phyloP scores from a whole-genome alignment of 2,113 vertebrate genomes.

The Protobothrops mucrosquamatus region DNA sequence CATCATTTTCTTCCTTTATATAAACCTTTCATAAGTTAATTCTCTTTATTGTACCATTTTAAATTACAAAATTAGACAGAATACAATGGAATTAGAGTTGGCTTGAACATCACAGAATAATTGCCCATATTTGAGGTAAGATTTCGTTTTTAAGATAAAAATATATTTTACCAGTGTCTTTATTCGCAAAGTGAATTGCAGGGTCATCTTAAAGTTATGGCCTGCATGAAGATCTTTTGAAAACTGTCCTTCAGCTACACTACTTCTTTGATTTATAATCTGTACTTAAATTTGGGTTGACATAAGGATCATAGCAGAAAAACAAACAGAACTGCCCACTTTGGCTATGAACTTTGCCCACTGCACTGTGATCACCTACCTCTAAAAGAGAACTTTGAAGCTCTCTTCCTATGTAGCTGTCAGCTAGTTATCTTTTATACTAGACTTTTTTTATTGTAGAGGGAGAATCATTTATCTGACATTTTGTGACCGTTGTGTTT shows the following conservation, averaged over 20 bases:
- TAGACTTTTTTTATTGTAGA: neutral
- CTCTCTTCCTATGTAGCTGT: conserved; percentile 1
- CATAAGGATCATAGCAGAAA: neutral
- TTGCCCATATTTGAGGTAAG: neutral
- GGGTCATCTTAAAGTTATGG: neutral
- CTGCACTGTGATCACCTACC: neutral
- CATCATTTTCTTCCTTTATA: neutral
- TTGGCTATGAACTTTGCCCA: neutral
- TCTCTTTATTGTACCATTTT: neutral
- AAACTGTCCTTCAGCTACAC: neutral
- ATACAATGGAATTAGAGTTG: neutral
- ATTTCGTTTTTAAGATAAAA: neutral
- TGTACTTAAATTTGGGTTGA: neutral
- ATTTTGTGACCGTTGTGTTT: neutral
- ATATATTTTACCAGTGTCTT: neutral
- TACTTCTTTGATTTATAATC: neutral
- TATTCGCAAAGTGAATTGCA: neutral
- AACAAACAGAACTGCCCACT: neutral
- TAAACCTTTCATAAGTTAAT: too few species aligned
- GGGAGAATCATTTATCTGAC: neutral
- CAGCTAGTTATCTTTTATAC: neutral
- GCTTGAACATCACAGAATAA: neutral
- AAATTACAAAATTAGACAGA: neutral
- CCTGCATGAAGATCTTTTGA: neutral
- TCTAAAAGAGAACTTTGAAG: neutral